phyloP scores from a whole-genome alignment of 1,140 invertebrate species.

The Drosophila aff. region DNA sequence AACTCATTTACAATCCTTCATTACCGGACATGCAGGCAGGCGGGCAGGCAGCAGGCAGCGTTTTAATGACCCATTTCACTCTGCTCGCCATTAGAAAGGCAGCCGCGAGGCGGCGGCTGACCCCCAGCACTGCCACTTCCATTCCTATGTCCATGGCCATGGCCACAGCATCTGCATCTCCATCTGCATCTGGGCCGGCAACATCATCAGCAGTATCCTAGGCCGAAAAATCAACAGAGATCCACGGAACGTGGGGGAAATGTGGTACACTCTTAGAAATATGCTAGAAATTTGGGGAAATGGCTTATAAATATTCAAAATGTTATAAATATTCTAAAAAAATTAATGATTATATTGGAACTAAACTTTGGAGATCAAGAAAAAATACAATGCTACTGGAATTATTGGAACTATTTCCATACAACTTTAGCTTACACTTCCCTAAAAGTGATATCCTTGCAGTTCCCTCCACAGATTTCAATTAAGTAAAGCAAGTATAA shows the following conservation, averaged over 20 bases:
- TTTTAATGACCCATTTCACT: conserved; percentile 77
- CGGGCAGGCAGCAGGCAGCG: conserved; percentile 6
- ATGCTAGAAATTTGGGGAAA: neutral
- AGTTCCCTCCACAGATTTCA: neutral
- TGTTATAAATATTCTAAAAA: neutral
- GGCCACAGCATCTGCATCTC: conserved; percentile 15
- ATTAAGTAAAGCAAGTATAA: neutral
- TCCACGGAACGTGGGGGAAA: conserved; percentile 9
- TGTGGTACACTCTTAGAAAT: conserved; percentile 12
- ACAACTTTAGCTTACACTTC: neutral
- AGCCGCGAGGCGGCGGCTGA: conserved; percentile 75
- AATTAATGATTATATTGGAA: no score
- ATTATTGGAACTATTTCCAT: neutral
- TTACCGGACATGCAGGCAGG: conserved; percentile 46
- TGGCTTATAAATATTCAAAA: neutral
- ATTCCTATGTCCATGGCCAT: conserved; percentile 9
- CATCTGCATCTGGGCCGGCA: conserved; percentile 34
- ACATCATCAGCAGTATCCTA: conserved; percentile 47
- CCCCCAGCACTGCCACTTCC: conserved; percentile 65
- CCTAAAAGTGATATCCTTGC: neutral
- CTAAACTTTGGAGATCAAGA: neutral
- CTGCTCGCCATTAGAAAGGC: conserved; percentile 74
- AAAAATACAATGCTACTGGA: neutral
- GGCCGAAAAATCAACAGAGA: conserved; percentile 33
- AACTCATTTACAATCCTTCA: conserved; percentile 80